Percentiles rank a stretch among this genome's conserved stretches.
Evolutionary conservation across 2,113 vertebrate species (phyloP).

Genomic region (Sterrhoptilus dennistouni): DNA sequence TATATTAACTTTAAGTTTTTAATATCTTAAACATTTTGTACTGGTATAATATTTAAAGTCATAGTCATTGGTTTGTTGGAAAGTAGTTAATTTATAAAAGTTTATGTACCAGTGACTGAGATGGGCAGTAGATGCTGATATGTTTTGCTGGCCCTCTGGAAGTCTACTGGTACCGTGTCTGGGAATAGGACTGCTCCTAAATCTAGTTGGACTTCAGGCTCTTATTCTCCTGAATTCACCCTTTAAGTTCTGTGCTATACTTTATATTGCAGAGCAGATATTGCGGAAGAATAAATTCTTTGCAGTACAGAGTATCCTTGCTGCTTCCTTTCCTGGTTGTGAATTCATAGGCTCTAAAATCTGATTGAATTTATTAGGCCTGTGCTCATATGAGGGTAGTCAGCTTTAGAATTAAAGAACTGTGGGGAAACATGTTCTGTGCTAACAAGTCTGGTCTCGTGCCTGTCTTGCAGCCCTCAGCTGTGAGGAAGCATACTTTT

Average conservation of each 20-base stretch:
- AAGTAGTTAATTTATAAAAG: neutral
- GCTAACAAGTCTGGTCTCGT: neutral
- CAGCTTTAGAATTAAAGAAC: neutral
- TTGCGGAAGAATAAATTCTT: fast-evolving
- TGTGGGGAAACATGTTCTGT: neutral
- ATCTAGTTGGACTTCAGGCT: neutral
- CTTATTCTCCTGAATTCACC: neutral
- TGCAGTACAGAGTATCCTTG: neutral
- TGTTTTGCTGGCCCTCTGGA: neutral
- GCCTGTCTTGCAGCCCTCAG: neutral
- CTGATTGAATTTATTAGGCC: neutral
- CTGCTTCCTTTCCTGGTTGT: neutral
- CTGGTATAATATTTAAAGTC: slow-evolving; percentile 28
- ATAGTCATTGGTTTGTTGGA: slow-evolving; percentile 16
- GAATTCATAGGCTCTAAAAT: neutral
- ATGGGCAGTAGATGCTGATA: neutral
- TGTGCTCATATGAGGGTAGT: neutral
- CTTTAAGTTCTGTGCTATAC: neutral
- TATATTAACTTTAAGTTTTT: slow-evolving; percentile 62
- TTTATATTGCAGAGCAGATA: neutral
- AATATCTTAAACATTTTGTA: slow-evolving; percentile 43
- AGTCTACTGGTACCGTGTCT: neutral
- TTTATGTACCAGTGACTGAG: slow-evolving; percentile 17
- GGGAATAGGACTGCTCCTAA: neutral
- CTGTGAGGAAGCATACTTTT: neutral